These are phyloP conservation scores for Lochmaea crataegi DNA, from an alignment of 2,888 invertebrate species.

Conservation along the genomic window DNA sequence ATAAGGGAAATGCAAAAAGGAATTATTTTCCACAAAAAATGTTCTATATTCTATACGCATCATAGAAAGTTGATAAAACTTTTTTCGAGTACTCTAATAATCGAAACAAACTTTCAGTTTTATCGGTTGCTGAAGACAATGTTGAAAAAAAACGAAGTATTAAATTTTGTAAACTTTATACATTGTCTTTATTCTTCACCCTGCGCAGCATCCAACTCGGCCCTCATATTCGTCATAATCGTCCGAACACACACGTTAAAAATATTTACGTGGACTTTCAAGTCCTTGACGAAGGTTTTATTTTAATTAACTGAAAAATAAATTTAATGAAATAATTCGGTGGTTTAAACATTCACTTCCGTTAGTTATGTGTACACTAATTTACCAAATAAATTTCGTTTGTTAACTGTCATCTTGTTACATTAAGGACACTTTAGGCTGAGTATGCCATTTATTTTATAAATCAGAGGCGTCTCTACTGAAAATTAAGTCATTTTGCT, in stretches of 20 bases:
- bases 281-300: conserved; percentile 51
- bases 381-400: conserved; percentile 40
- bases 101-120: too few species aligned
- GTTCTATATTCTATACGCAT: too few species aligned
- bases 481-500: too few species aligned
- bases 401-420: conserved; percentile 37
- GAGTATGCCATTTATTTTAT: neutral
- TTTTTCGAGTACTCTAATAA: too few species aligned
- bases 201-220: neutral
- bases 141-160: too few species aligned
- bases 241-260: neutral
- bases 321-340: conserved; percentile 64
- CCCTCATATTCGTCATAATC: neutral
- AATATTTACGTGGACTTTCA: conserved; percentile 9
- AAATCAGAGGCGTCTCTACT: too few species aligned
- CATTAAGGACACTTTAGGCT: conserved; percentile 31
- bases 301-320: conserved; percentile 60
- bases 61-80: too few species aligned
- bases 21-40: too few species aligned
- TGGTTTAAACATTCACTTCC: conserved; percentile 63
- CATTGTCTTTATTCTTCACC: too few species aligned
- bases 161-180: too few species aligned
- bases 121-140: too few species aligned
- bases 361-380: conserved; percentile 47
- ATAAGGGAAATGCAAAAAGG: too few species aligned